A percentile compares a stretch with the other conserved stretches of the same genome.
These are phyloP conservation scores for Sanderia malayensis DNA, from an alignment of 30 jellyfish, hydroid and myxozoan species.

Conservation along the genomic window DNA sequence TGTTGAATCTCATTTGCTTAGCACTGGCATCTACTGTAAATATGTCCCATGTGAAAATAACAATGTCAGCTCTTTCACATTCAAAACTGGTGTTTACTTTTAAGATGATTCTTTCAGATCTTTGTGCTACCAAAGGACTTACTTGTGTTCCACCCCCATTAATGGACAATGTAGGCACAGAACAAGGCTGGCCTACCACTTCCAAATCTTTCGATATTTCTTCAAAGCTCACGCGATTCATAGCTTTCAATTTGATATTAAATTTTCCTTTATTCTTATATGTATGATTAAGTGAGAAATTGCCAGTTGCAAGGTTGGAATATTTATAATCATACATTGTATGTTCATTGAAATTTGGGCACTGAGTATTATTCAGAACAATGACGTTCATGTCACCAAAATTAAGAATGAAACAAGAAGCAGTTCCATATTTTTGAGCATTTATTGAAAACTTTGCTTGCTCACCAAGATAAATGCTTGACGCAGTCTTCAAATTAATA, in stretches of 20 bases:
- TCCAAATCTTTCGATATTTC: conserved; percentile 25
- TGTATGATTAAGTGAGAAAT: conserved; percentile 35
- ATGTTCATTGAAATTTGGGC: conserved; percentile 15
- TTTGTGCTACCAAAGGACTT: conserved; percentile 27
- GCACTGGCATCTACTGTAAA: conserved; percentile 17
- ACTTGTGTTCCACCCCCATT: conserved; percentile 46
- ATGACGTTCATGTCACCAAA: conserved; percentile 74
- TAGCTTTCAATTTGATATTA: conserved; percentile 47
- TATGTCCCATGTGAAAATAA: conserved; percentile 68
- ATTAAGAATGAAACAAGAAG: conserved; percentile 56
- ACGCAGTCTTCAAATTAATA: conserved; percentile 31
- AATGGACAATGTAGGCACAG: conserved; percentile 54
- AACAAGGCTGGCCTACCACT: conserved; percentile 75
- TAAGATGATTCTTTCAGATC: conserved; percentile 53
- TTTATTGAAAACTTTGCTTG: conserved; percentile 23
- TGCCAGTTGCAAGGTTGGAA: conserved; percentile 14
- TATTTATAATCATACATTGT: conserved; percentile 10
- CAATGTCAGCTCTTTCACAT: conserved; percentile 74
- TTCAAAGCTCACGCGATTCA: conserved; percentile 55
- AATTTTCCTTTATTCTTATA: conserved; percentile 54
- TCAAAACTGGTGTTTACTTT: conserved; percentile 62
- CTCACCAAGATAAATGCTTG: conserved; percentile 36
- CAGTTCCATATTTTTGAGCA: conserved; percentile 67
- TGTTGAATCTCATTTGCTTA: conserved; percentile 3
- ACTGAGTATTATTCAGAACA: conserved; percentile 41